Conservation (phyloP, 92 coral and sea anemone genomes). For the Paramuricea clavata region DNA sequence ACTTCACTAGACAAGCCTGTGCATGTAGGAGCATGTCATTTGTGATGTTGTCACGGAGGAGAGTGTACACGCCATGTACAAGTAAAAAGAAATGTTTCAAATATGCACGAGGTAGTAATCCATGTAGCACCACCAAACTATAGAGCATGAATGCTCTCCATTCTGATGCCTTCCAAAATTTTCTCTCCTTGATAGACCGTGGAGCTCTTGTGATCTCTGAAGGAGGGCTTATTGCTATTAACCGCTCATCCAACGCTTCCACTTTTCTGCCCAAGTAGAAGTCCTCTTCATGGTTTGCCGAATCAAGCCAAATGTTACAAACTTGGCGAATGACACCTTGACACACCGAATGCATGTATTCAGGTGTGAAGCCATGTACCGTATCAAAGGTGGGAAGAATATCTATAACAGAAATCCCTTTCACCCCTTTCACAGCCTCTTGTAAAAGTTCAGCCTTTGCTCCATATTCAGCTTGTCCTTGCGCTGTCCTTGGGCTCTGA, state of each 20-base stretch:
- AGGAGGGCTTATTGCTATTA: slow-evolving; percentile 42
- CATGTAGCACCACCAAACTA: slow-evolving; percentile 38
- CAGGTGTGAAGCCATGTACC: slow-evolving; percentile 41
- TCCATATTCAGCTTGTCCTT: slow-evolving; percentile 20
- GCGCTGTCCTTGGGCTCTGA: slow-evolving; percentile 33
- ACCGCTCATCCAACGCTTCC: slow-evolving; percentile 14
- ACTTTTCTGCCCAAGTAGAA: slow-evolving; percentile 42
- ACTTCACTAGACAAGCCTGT: background rate
- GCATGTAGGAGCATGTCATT: slow-evolving; percentile 1
- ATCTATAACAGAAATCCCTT: slow-evolving; percentile 10
- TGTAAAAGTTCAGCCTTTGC: background rate
- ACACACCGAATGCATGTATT: slow-evolving; percentile 45
- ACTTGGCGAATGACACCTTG: slow-evolving; percentile 39
- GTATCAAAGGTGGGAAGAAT: slow-evolving; percentile 24
- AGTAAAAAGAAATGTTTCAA: slow-evolving; percentile 32
- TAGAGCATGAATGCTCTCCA: slow-evolving; percentile 51
- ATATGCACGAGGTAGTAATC: slow-evolving; percentile 28
- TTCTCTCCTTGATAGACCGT: slow-evolving; percentile 26
- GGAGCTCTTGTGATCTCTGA: slow-evolving; percentile 48
- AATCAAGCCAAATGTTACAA: slow-evolving; percentile 41
- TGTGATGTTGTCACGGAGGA: background rate
- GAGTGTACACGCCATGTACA: slow-evolving; percentile 39
- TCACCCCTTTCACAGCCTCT: slow-evolving; percentile 34
- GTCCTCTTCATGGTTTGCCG: slow-evolving; percentile 27
- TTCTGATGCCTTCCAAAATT: slow-evolving; percentile 56